These are phyloP conservation scores for Sycophila texana DNA, from an alignment of 2,888 invertebrate species.

Conservation along the genomic window DNA sequence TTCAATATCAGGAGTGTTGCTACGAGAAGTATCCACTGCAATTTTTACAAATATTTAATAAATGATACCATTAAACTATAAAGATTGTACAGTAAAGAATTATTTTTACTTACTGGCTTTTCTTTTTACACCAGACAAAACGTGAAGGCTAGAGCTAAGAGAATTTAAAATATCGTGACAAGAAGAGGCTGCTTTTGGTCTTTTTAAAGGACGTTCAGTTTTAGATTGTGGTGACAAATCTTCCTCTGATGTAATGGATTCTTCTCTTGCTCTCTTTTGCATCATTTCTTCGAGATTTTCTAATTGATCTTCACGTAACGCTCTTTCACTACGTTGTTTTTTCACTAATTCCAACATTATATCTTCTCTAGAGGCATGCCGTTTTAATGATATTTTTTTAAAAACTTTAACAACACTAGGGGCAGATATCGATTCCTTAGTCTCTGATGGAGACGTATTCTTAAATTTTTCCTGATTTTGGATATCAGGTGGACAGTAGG, in stretches of 20 bases:
- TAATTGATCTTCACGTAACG: slow-evolving; percentile 61
- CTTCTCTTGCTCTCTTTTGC: slow-evolving; percentile 71
- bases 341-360: slow-evolving; percentile 67
- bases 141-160: slow-evolving; percentile 70
- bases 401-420: slow-evolving; percentile 65
- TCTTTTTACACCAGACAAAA: slow-evolving; percentile 69
- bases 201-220: slow-evolving; percentile 67
- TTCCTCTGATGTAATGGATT: slow-evolving; percentile 57
- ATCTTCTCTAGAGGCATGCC: slow-evolving; percentile 72
- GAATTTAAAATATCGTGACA: slow-evolving; percentile 73
- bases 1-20: slow-evolving; percentile 69
- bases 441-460: slow-evolving; percentile 54
- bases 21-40: slow-evolving; percentile 68
- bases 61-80: slow-evolving; percentile 4
- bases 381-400: slow-evolving; percentile 70
- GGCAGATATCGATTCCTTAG: slow-evolving; percentile 54
- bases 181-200: slow-evolving; percentile 69
- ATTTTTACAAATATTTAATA: slow-evolving; percentile 37
- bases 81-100: neutral
- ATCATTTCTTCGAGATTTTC: slow-evolving; percentile 70
- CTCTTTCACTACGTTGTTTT: slow-evolving; percentile 70
- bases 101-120: slow-evolving; percentile 68
- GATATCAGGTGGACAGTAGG: slow-evolving; percentile 62
- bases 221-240: slow-evolving; percentile 65
- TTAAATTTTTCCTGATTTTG: slow-evolving; percentile 60